Conservation (phyloP, 1,140 invertebrate species). For the Hyles euphorbiae region DNA sequence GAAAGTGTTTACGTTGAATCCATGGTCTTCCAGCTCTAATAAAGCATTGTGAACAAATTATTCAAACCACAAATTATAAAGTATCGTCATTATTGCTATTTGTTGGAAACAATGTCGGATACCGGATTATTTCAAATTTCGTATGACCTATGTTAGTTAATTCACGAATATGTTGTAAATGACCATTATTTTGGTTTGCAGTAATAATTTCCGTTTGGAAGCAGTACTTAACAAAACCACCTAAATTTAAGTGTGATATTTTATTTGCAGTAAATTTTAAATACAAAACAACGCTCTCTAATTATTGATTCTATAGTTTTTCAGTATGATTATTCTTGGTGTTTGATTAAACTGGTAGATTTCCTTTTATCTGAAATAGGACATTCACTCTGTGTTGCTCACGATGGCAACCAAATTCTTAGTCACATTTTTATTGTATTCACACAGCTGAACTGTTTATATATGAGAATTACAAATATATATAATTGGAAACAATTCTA, state of each 20-base stretch:
- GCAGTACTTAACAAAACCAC: slow-evolving; percentile 68
- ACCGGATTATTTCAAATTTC: too few relatives aligned
- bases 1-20: slow-evolving; percentile 17
- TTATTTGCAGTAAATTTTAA: slow-evolving; percentile 43
- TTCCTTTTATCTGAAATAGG: too few relatives aligned
- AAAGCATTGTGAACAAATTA: slow-evolving; percentile 25
- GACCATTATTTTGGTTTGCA: slow-evolving; percentile 44
- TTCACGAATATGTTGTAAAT: slow-evolving; percentile 24
- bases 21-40: slow-evolving; percentile 33
- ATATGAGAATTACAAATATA: slow-evolving; percentile 38
- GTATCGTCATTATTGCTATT: neutral
- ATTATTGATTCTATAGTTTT: slow-evolving; percentile 21
- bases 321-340: neutral
- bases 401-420: neutral
- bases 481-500: slow-evolving; percentile 42
- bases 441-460: slow-evolving; percentile 51
- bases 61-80: neutral
- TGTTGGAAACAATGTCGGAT: too few relatives aligned
- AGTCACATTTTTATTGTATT: slow-evolving; percentile 5
- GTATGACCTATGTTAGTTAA: too few relatives aligned
- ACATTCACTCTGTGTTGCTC: too few relatives aligned
- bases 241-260: slow-evolving; percentile 67
- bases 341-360: too few relatives aligned
- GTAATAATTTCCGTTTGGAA: slow-evolving; percentile 25
- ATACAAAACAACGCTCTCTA: slow-evolving; percentile 54